Evolutionary conservation across 2,113 vertebrate species (phyloP).

Genomic region (Silurus meridionalis): DNA sequence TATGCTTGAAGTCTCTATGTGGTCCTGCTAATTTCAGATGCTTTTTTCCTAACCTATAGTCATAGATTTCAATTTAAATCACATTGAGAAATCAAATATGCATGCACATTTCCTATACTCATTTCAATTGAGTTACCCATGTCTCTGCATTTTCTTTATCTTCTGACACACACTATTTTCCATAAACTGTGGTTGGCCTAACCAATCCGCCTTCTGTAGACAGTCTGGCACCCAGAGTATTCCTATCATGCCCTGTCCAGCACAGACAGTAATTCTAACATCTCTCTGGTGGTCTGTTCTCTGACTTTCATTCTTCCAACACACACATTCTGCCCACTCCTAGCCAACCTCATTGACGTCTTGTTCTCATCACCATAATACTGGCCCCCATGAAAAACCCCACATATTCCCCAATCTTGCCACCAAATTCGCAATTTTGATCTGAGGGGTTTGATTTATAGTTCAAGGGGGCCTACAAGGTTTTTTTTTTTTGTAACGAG

Average conservation of each 20-base stretch:
- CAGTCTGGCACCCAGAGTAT: slow-evolving; percentile 49
- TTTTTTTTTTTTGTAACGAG: slow-evolving; percentile 41
- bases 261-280: slow-evolving; percentile 43
- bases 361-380: slow-evolving; percentile 5
- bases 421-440: slow-evolving; percentile 22
- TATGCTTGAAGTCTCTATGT: slow-evolving; percentile 14
- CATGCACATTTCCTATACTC: neutral
- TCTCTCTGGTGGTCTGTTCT: slow-evolving; percentile 49
- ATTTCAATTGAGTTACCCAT: neutral
- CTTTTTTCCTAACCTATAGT: slow-evolving; percentile 29
- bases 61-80: neutral
- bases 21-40: slow-evolving; percentile 17
- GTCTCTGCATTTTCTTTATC: slow-evolving; percentile 7
- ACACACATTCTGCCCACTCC: slow-evolving; percentile 27
- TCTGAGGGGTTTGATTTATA: slow-evolving; percentile 35
- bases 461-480: slow-evolving; percentile 36
- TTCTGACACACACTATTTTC: slow-evolving; percentile 32
- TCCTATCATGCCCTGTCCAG: slow-evolving; percentile 38
- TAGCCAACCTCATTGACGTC: slow-evolving; percentile 5
- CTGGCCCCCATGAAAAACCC: slow-evolving; percentile 1
- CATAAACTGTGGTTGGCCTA: slow-evolving; percentile 42
- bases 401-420: neutral
- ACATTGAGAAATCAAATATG: neutral
- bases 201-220: slow-evolving; percentile 41
- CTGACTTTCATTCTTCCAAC: slow-evolving; percentile 28